Conservation (phyloP, 1,140 invertebrate genomes). For the Stratiolaelaps scimitus region DNA sequence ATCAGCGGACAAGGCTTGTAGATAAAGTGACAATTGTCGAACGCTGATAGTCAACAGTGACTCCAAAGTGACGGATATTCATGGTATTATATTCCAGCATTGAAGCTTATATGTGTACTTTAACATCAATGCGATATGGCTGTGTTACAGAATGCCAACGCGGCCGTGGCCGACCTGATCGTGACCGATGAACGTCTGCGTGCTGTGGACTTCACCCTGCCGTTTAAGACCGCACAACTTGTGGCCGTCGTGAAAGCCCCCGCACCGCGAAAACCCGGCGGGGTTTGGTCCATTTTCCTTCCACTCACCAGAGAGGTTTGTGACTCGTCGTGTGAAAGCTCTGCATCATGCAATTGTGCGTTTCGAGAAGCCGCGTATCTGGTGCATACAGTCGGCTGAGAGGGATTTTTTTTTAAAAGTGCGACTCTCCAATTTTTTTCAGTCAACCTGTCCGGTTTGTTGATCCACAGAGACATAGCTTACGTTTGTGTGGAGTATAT, state of each 20-base stretch:
- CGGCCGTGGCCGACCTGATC: constrained; percentile 82
- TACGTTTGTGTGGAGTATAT: no score
- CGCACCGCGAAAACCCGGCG: constrained; percentile 5
- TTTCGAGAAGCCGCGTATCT: neutral
- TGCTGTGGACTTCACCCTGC: constrained; percentile 87
- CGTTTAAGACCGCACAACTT: constrained; percentile 69
- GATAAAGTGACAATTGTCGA: no score
- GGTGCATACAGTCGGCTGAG: no score
- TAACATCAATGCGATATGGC: neutral
- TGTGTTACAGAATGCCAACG: constrained; percentile 54
- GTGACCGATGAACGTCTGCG: constrained; percentile 78
- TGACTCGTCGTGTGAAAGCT: neutral
- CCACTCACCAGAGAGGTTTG: constrained; percentile 4
- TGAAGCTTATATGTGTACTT: no score
- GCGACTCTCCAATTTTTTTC: no score
- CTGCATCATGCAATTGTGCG: neutral
- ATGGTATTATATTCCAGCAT: no score
- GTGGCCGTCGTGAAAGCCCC: constrained; percentile 5
- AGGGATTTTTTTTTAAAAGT: no score
- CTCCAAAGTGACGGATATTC: no score
- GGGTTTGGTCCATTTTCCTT: constrained; percentile 14
- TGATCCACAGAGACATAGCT: no score
- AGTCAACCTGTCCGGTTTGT: no score
- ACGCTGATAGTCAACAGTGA: no score
- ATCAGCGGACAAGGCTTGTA: no score